Conservation (phyloP, 2,113 vertebrate genomes). For the Anhinga anhinga region DNA sequence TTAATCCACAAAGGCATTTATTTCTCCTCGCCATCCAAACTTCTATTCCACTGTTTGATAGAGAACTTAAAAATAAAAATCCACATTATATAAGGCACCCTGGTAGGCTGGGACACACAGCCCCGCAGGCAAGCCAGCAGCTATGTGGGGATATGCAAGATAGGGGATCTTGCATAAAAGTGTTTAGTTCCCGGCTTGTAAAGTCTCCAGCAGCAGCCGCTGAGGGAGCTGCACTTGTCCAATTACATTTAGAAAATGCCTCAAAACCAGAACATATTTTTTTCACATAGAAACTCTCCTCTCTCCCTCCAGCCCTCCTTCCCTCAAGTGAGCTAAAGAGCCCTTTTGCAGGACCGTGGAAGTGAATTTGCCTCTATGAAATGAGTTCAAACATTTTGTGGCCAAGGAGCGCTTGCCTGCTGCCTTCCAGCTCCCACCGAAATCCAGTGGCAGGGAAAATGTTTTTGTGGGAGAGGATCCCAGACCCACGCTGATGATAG, state of each 20-base stretch:
- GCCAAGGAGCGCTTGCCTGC: rapidly evolving
- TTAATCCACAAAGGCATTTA: background rate
- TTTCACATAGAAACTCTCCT: background rate
- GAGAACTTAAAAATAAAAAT: background rate
- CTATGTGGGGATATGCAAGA: background rate
- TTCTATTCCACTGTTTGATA: background rate
- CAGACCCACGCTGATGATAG: background rate
- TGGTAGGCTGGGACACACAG: background rate
- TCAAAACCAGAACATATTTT: background rate
- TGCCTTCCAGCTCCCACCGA: background rate
- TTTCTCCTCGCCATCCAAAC: background rate
- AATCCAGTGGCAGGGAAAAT: background rate
- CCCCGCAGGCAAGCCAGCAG: background rate
- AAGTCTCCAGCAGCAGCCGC: background rate
- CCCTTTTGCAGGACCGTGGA: background rate
- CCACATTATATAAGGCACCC: background rate
- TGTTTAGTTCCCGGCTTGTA: background rate
- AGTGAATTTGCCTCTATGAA: background rate
- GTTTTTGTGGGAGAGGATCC: background rate
- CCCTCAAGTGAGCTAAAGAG: background rate
- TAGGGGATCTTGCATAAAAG: background rate
- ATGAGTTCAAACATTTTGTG: background rate
- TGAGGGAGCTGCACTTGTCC: constrained; percentile 1
- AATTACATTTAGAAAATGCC: background rate
- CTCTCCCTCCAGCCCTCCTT: background rate